These are phyloP conservation scores for Morpho helenor DNA, from an alignment of 2,888 invertebrate species.

Conservation along the genomic window DNA sequence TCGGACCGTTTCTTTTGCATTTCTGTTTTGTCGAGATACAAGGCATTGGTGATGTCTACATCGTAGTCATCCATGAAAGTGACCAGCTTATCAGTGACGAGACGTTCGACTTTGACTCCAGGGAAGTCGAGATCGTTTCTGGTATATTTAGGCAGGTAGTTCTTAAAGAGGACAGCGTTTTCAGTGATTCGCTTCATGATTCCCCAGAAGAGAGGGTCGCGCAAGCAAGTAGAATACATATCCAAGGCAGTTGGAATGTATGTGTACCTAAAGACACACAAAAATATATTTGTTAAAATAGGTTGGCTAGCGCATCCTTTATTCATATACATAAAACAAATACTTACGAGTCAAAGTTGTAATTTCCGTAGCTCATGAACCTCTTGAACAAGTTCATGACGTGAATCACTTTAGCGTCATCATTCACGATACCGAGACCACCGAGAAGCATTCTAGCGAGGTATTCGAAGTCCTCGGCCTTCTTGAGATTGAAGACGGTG, in stretches of 20 bases:
- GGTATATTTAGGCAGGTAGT: slow-evolving; percentile 78
- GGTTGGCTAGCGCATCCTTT: no score
- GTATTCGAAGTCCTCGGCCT: slow-evolving; percentile 82
- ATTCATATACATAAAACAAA: no score
- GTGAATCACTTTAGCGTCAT: slow-evolving; percentile 77
- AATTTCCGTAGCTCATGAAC: slow-evolving; percentile 52
- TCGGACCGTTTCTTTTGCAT: slow-evolving; percentile 70
- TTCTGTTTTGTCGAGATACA: slow-evolving; percentile 71
- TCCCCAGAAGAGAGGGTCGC: slow-evolving; percentile 87
- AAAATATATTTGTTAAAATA: neutral
- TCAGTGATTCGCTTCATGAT: slow-evolving; percentile 81
- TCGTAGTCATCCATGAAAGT: slow-evolving; percentile 86
- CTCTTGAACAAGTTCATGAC: slow-evolving; percentile 55
- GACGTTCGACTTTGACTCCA: slow-evolving; percentile 81
- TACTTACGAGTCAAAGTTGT: slow-evolving; percentile 64
- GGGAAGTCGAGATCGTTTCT: slow-evolving; percentile 79
- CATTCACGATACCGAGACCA: slow-evolving; percentile 74
- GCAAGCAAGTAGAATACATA: slow-evolving; percentile 81
- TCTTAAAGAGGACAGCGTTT: slow-evolving; percentile 80
- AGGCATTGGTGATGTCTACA: slow-evolving; percentile 81
- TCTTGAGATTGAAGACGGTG: slow-evolving; percentile 79
- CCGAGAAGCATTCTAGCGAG: slow-evolving; percentile 83
- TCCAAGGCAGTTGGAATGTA: slow-evolving; percentile 81
- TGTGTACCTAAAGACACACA: slow-evolving; percentile 47
- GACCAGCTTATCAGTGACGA: slow-evolving; percentile 81